These are phyloP conservation scores for Gobio occitaniae DNA, from an alignment of 2,797 vertebrate species.

Conservation along the genomic window DNA sequence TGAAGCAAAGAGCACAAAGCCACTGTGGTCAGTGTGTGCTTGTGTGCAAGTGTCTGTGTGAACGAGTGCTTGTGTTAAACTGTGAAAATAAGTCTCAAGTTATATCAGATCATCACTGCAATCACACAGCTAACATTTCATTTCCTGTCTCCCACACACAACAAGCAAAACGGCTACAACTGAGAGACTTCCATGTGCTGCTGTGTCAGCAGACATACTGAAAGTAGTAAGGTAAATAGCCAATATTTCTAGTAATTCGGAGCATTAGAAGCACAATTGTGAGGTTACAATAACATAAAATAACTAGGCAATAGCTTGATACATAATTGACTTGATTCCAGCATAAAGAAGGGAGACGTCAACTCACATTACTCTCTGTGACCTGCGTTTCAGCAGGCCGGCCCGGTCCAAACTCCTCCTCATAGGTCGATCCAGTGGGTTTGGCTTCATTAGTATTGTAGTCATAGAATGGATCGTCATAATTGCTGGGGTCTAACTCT, in stretches of 20 bases:
- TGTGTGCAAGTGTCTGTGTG: constrained; percentile 44
- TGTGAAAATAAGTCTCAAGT: constrained; percentile 25
- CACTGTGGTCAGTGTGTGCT: constrained; percentile 59
- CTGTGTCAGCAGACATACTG: background rate
- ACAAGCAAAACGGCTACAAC: background rate
- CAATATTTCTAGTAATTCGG: background rate
- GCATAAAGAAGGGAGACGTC: background rate
- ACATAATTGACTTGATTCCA: background rate
- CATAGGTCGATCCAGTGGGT: constrained; percentile 76
- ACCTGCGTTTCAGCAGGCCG: constrained; percentile 92
- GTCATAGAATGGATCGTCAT: constrained; percentile 87
- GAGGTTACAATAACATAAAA: background rate
- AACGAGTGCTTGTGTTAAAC: constrained; percentile 39
- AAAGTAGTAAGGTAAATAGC: background rate
- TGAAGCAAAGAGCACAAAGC: constrained; percentile 40
- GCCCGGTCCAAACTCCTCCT: constrained; percentile 92
- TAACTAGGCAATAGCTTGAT: background rate
- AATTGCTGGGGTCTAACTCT: constrained; percentile 75
- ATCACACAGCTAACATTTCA: constrained; percentile 12
- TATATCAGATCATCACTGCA: constrained; percentile 33
- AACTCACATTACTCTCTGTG: constrained; percentile 92
- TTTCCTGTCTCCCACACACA: constrained; percentile 21
- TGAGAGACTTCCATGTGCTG: background rate
- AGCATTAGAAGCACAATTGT: constrained; percentile 2
- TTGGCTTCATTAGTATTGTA: constrained; percentile 81